Evolutionary conservation across 1,140 invertebrate species (phyloP).

Genomic region (Drosophila guanche): DNA sequence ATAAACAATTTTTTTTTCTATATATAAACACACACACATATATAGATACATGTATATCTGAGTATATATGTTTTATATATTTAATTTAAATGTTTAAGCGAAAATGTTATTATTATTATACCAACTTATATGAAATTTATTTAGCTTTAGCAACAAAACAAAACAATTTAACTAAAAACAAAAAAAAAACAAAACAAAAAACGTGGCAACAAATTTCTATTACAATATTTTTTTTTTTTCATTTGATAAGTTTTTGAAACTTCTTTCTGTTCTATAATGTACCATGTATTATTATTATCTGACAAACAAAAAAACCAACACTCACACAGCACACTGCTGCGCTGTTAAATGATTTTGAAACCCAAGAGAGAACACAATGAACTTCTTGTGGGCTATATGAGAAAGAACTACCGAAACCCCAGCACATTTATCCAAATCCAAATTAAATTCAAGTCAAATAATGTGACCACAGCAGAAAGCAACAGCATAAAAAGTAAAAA

Average conservation of each 20-base stretch:
- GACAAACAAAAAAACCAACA: conserved; percentile 17
- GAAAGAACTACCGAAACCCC: conserved; percentile 20
- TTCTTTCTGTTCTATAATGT: conserved; percentile 43
- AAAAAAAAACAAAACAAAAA: conserved; percentile 47
- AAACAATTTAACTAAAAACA: conserved; percentile 42
- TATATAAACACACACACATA: conserved; percentile 40
- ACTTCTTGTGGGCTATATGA: conserved; percentile 80
- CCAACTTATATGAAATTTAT: conserved; percentile 79
- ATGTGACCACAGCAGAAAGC: conserved; percentile 4
- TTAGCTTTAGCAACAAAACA: conserved; percentile 76
- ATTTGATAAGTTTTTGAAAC: conserved; percentile 33
- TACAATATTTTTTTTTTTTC: conserved; percentile 53
- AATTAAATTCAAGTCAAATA: conserved; percentile 47
- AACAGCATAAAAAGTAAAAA: conserved; percentile 11
- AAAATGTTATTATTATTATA: conserved; percentile 79
- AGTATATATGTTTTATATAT: conserved; percentile 28
- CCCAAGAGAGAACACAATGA: conserved; percentile 73
- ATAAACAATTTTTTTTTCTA: conserved; percentile 42
- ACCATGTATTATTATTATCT: conserved; percentile 11
- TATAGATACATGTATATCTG: conserved; percentile 25
- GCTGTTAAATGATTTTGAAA: conserved; percentile 36
- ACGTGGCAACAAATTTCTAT: conserved; percentile 75
- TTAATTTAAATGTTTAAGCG: conserved; percentile 66
- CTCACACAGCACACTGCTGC: conserved; percentile 28
- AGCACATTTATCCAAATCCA: conserved; percentile 19